phyloP scores from a whole-genome alignment of 2,113 vertebrate species.

The Sinocyclocheilus grahami region DNA sequence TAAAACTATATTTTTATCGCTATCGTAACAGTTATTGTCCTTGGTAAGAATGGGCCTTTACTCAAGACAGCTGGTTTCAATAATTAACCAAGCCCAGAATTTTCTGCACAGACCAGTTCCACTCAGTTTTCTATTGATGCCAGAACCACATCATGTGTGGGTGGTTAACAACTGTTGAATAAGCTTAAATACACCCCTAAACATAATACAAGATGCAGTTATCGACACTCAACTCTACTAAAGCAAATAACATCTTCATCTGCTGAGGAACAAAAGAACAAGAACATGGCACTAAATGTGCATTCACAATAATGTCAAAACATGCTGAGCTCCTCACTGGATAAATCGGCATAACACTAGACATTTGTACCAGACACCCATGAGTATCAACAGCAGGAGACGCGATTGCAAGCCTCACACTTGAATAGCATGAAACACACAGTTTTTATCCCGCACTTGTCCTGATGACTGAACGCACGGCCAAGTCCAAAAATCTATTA shows the following conservation, averaged over 20 bases:
- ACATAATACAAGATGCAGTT: slow-evolving; percentile 1
- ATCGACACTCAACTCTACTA: slow-evolving; percentile 20
- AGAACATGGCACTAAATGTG: background rate
- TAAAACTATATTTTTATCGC: background rate
- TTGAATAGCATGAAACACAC: background rate
- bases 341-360: background rate
- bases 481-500: slow-evolving; percentile 34
- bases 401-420: background rate
- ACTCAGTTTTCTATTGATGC: slow-evolving; percentile 13
- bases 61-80: background rate
- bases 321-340: background rate
- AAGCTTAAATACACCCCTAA: slow-evolving; percentile 15
- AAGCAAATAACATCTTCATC: background rate
- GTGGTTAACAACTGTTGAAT: background rate
- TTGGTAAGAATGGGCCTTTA: too few relatives aligned
- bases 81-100: background rate
- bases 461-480: background rate
- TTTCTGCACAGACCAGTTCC: background rate
- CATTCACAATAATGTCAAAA: background rate
- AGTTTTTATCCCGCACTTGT: slow-evolving; percentile 29
- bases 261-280: slow-evolving; percentile 2
- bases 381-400: background rate
- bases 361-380: background rate
- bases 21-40: background rate
- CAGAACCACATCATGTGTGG: slow-evolving; percentile 15